Base-by-base conservation (phyloP, 1,140 invertebrate species). In the Drosophila ambigua region DNA sequence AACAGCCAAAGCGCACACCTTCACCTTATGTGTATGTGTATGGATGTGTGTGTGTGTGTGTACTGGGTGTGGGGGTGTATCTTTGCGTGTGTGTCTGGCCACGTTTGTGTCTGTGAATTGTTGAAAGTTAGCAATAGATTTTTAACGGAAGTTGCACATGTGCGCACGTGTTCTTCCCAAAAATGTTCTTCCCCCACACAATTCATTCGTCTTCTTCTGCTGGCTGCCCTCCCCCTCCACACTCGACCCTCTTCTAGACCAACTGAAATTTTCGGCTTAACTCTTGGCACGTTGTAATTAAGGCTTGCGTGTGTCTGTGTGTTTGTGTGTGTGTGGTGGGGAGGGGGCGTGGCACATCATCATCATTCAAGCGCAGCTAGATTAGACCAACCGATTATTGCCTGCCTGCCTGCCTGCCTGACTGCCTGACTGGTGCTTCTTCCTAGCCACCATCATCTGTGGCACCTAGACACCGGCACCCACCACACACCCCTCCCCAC, bases 41-140 rank as follows among this genome's bases (percentile, higher is more conserved):
- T 43, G 24, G 13, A 20, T 64, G 26, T 60, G 45, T 26, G 24
- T 69, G 44, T 24, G 49, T 49, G 41, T 16, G 24, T 53, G 58
- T 57, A n/a, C n/a, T 57, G 41, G 35, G 39, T 50, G n/a, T 61
- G 24, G 23, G 48, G 62, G 49, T 16, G 24, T 60, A 53, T 64
- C 45, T 55, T 31, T 46, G 63, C 55, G 24, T 78, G 68, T 55
- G 35, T 65, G 51, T 16, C 51, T 72, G 54, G 51, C 66, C 50
- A 69, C 66, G 66, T 69, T 68, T 69, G 65, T 69, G 54, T 54
- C 61, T 76, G 61, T 63, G 66, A 87, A 88, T 88, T 87, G 83
- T 88, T 87, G 83, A 87, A 87, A 87, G 83, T 88, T 87, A 83
- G 83, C 84, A 87, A 87, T 87, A 88, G 83, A 88, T 87, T 87